Conservation (phyloP, 2,113 vertebrate genomes). For the Camarhynchus parvulus region DNA sequence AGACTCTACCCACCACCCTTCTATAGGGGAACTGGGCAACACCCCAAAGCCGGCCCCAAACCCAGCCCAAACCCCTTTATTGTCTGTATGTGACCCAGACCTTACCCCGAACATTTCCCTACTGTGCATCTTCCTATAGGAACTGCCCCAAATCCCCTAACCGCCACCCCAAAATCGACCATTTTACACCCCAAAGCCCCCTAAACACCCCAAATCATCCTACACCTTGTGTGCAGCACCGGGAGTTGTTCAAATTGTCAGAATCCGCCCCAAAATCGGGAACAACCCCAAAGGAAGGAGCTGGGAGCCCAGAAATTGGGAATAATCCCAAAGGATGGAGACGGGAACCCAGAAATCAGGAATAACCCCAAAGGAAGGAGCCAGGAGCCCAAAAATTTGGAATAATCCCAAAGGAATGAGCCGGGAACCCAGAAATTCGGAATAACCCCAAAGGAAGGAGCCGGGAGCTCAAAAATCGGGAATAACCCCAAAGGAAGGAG, state of each 20-base stretch:
- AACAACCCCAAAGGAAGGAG: background rate
- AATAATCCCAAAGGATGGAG: background rate
- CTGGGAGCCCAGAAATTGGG: accelerated
- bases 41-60: background rate
- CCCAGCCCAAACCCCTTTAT: background rate
- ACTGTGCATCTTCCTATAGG: accelerated
- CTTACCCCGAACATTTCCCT: no score
- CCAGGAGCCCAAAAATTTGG: accelerated
- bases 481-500: background rate
- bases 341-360: accelerated
- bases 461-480: accelerated
- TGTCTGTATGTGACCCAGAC: background rate
- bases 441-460: background rate
- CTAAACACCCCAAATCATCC: no score
- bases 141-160: background rate
- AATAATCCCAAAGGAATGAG: background rate
- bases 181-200: background rate
- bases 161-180: background rate
- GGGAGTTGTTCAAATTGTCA: background rate
- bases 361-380: no score
- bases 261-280: background rate
- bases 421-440: accelerated
- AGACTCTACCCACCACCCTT: background rate
- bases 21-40: background rate
- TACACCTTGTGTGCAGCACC: background rate